Conservation (phyloP, 2,888 invertebrate species). For the Rapana venosa region DNA sequence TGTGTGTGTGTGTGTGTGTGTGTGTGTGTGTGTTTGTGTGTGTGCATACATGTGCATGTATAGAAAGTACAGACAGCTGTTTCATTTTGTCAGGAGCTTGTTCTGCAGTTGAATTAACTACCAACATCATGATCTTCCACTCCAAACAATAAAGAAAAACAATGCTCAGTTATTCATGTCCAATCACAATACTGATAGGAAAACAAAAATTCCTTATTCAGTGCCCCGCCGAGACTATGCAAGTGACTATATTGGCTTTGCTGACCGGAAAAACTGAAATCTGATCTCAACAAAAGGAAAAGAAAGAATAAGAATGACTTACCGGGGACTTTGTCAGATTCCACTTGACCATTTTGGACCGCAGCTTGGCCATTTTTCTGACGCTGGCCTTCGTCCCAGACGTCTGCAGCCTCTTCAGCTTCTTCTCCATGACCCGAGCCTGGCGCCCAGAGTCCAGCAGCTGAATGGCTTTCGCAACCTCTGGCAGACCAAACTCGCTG, state of each 20-base stretch:
- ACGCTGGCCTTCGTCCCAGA: slow-evolving; percentile 66
- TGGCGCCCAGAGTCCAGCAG: slow-evolving; percentile 72
- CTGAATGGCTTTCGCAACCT: slow-evolving; percentile 71
- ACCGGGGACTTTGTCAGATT: slow-evolving; percentile 69
- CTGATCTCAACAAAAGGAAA: no score
- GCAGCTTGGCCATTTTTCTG: slow-evolving; percentile 69
- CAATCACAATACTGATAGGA: no score
- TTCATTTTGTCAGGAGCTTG: no score
- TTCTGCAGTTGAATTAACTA: no score
- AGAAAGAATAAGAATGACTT: slow-evolving; percentile 43
- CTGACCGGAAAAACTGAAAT: no score
- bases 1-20: no score
- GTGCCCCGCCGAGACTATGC: no score
- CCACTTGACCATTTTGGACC: slow-evolving; percentile 74
- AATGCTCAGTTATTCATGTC: no score
- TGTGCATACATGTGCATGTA: neutral
- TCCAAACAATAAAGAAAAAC: neutral
- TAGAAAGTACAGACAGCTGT: no score
- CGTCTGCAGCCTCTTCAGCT: slow-evolving; percentile 67
- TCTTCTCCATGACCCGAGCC: slow-evolving; percentile 73
- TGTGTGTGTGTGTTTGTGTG: slow-evolving; percentile 14
- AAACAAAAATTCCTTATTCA: no score
- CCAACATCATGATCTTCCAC: neutral
- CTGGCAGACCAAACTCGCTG: slow-evolving; percentile 70
- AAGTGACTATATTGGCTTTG: no score